These are phyloP conservation scores for Polymixis lichenea DNA, from an alignment of 2,888 invertebrate genomes.

Conservation along the genomic window DNA sequence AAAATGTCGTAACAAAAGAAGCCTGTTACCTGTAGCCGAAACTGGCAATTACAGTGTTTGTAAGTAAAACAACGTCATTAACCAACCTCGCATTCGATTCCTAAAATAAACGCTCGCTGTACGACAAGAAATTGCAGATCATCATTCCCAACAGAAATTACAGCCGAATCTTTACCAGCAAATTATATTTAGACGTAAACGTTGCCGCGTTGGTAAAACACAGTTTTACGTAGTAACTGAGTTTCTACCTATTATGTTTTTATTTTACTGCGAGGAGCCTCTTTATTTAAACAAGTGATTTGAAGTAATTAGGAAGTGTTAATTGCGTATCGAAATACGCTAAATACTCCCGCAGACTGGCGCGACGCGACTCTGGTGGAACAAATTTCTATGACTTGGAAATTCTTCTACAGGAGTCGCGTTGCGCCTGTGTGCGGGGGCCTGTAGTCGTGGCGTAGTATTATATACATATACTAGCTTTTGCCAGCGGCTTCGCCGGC, in stretches of 20 bases:
- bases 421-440: neutral
- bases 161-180: slow-evolving; percentile 14
- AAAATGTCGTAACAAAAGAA: too few relatives aligned
- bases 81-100: neutral
- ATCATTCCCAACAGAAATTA: slow-evolving; percentile 32
- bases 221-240: slow-evolving; percentile 7
- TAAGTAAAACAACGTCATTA: slow-evolving; percentile 17
- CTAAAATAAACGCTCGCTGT: neutral
- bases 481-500: too few relatives aligned
- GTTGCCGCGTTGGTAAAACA: slow-evolving; percentile 15
- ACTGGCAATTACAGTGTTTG: slow-evolving; percentile 28
- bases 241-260: slow-evolving; percentile 8
- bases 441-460: slow-evolving; percentile 53
- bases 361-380: neutral
- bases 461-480: too few relatives aligned
- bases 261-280: slow-evolving; percentile 53
- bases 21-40: too few relatives aligned
- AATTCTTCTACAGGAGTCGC: neutral
- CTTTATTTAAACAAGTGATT: slow-evolving; percentile 70
- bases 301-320: slow-evolving; percentile 70
- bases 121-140: slow-evolving; percentile 24
- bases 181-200: slow-evolving; percentile 40
- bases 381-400: neutral
- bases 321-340: slow-evolving; percentile 65
- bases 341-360: slow-evolving; percentile 1